A percentile compares a stretch with the other conserved stretches of the same genome.
Conservation (phyloP, 2,797 vertebrate genomes). For the Sparidentex hasta region DNA sequence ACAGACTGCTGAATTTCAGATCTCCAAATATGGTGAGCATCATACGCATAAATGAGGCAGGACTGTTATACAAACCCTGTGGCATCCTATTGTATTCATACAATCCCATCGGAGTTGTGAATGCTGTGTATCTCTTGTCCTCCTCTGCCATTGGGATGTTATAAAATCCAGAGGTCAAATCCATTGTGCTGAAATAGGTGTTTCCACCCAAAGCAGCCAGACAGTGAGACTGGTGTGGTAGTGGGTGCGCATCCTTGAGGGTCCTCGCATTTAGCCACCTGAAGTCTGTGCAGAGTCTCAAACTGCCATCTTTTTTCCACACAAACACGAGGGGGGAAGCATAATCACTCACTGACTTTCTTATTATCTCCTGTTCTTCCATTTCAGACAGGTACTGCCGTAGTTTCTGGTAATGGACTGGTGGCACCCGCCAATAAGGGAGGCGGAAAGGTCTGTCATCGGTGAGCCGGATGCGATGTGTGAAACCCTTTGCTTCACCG, state of each 20-base stretch:
- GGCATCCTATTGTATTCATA: conserved; percentile 22
- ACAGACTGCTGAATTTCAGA: no score
- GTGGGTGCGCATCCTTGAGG: neutral
- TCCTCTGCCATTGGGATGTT: conserved; percentile 15
- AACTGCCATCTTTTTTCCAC: conserved; percentile 1
- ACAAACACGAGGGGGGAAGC: conserved; percentile 14
- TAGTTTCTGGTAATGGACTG: no score
- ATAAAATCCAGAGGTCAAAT: neutral
- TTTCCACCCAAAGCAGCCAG: conserved; percentile 16
- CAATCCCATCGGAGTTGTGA: conserved; percentile 2
- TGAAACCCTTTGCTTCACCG: no score
- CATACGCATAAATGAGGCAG: conserved; percentile 31
- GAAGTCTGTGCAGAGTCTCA: conserved; percentile 16
- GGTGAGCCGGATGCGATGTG: neutral
- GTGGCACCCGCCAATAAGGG: no score
- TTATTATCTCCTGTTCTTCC: conserved; percentile 5
- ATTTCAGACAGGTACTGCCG: neutral
- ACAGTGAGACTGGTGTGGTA: conserved; percentile 18
- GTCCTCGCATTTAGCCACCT: conserved; percentile 1
- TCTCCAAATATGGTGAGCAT: no score
- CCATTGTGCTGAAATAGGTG: conserved; percentile 10
- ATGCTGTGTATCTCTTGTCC: conserved; percentile 9
- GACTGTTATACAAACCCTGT: conserved; percentile 14
- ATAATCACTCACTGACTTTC: conserved; percentile 12
- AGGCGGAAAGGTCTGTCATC: no score